Evolutionary conservation across 2,888 invertebrate genomes (phyloP).

Genomic region (Volucella inflata): DNA sequence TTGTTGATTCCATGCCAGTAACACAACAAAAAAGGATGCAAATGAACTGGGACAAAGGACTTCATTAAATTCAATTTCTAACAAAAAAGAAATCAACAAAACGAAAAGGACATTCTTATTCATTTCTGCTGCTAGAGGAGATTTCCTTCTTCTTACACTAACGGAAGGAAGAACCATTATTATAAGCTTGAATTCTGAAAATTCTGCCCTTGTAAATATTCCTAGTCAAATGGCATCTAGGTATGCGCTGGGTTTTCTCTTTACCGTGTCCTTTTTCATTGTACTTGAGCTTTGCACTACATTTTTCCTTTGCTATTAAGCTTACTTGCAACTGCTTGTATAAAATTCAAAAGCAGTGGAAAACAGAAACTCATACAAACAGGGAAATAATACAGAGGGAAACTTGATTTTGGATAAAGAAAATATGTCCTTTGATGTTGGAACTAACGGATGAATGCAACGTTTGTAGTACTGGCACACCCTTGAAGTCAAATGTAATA

Average conservation of each 20-base stretch:
- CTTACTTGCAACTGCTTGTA: conserved; percentile 16
- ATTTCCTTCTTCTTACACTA: conserved; percentile 5
- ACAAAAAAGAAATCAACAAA: conserved; percentile 13
- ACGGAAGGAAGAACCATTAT: conserved; percentile 49
- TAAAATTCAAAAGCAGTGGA: conserved; percentile 23
- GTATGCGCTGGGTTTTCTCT: conserved; percentile 26
- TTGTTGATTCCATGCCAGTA: conserved; percentile 32
- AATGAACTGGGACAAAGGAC: conserved; percentile 55
- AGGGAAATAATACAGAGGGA: not conserved
- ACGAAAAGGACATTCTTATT: conserved; percentile 24
- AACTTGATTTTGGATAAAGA: conserved; percentile 7
- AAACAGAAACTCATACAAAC: conserved; percentile 12
- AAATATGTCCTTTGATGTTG: conserved; percentile 21
- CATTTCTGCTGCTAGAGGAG: conserved; percentile 27
- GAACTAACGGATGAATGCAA: conserved; percentile 3
- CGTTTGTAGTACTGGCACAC: conserved; percentile 11
- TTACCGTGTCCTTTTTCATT: conserved; percentile 28
- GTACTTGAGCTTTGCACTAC: conserved; percentile 47
- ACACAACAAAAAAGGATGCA: conserved; percentile 39
- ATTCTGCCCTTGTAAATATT: conserved; percentile 13
- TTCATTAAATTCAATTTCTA: conserved; percentile 56
- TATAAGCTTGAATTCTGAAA: conserved; percentile 42
- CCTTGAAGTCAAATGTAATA: not conserved
- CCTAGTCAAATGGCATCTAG: conserved; percentile 26
- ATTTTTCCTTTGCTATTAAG: conserved; percentile 25